Evolutionary conservation across 2,888 invertebrate genomes (phyloP).

Genomic region (Polylopha cassiicola): DNA sequence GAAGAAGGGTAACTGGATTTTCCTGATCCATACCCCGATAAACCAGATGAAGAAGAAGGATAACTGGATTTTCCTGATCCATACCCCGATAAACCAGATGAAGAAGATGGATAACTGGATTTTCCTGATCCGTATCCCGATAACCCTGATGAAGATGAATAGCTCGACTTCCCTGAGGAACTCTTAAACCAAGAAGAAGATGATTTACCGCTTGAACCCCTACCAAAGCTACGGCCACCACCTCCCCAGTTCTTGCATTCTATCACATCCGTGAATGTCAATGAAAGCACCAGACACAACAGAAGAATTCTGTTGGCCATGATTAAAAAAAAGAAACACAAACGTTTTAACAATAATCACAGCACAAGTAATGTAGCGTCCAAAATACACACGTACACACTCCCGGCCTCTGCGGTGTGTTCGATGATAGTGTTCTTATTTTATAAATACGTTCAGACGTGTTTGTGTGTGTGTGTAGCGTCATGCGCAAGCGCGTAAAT

Average conservation of each 20-base stretch:
- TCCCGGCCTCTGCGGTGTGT: too few relatives aligned
- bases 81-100: constrained; percentile 28
- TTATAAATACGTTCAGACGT: too few relatives aligned
- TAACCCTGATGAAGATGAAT: constrained; percentile 23
- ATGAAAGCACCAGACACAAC: constrained; percentile 50
- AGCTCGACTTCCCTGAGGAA: constrained; percentile 8
- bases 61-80: constrained; percentile 24
- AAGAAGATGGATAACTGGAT: constrained; percentile 26
- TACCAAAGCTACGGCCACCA: constrained; percentile 24
- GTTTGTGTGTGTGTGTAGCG: too few relatives aligned
- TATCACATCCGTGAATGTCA: constrained; percentile 37
- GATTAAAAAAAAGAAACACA: too few relatives aligned
- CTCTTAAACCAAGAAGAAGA: constrained; percentile 15
- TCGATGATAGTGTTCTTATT: too few relatives aligned
- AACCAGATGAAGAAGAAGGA: constrained; percentile 27
- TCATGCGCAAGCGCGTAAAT: too few relatives aligned
- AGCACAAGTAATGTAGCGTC: too few relatives aligned
- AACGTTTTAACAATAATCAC: too few relatives aligned
- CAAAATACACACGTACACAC: too few relatives aligned
- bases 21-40: constrained; percentile 24
- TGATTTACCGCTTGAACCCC: constrained; percentile 27
- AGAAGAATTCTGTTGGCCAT: constrained; percentile 54
- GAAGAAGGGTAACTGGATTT: constrained; percentile 5
- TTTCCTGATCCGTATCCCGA: constrained; percentile 26
- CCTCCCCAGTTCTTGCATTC: constrained; percentile 38